Percentiles rank a stretch among this genome's conserved stretches.
Evolutionary conservation across 2,797 vertebrate genomes (phyloP).

Genomic region (Rhabdomys pumilio): DNA sequence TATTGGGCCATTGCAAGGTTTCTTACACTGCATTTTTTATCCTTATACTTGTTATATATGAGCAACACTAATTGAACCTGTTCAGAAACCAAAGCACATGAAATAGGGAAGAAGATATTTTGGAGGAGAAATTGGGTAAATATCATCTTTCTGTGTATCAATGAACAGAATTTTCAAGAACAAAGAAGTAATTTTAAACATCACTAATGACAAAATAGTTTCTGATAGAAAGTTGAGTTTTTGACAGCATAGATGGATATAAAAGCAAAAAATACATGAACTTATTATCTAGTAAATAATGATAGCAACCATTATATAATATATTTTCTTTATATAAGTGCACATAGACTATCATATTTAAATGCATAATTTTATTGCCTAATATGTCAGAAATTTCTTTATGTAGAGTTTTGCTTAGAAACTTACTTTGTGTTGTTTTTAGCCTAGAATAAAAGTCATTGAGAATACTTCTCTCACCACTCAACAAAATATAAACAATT

Average conservation of each 20-base stretch:
- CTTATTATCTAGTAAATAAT: not conserved
- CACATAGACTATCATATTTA: not conserved
- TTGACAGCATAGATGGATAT: not conserved
- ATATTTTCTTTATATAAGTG: not conserved
- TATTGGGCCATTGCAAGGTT: not conserved
- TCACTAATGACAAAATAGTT: not conserved
- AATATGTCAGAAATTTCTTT: not conserved
- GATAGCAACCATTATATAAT: not conserved
- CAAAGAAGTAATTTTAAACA: not conserved
- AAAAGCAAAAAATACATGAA: constrained; percentile 6
- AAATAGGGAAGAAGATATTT: not conserved
- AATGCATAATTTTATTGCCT: not conserved
- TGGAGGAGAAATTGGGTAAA: not conserved
- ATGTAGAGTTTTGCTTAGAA: not conserved
- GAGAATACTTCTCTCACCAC: constrained; percentile 15
- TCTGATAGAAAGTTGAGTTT: not conserved
- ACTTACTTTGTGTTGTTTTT: constrained; percentile 54
- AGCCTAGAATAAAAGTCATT: constrained; percentile 56
- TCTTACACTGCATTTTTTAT: not conserved
- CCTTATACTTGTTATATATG: not conserved
- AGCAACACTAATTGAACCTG: not conserved
- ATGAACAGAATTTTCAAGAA: not conserved
- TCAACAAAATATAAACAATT: constrained; percentile 69
- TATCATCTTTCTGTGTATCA: not conserved
- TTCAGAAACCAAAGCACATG: not conserved